phyloP scores from a whole-genome alignment of 2,797 vertebrate species.

The Labroides dimidiatus region DNA sequence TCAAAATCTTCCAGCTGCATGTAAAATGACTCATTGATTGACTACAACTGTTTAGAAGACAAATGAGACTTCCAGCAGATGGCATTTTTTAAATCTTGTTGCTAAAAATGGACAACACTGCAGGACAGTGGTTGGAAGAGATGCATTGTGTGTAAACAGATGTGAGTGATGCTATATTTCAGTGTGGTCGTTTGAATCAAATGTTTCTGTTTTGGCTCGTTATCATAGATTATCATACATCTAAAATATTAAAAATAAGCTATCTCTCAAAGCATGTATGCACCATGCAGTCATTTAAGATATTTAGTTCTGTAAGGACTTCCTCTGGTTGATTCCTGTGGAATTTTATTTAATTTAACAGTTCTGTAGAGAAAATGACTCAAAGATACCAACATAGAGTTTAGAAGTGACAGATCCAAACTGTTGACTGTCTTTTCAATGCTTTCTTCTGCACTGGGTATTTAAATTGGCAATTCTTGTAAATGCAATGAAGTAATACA shows the following conservation, averaged over 20 bases:
- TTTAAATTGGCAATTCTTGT: constrained; percentile 5
- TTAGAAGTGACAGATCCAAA: not conserved
- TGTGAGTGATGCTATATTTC: constrained; percentile 12
- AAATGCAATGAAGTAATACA: constrained; percentile 39
- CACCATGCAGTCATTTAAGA: constrained; percentile 23
- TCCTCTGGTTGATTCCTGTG: constrained; percentile 71
- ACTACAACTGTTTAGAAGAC: constrained; percentile 8
- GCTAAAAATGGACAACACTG: constrained; percentile 37
- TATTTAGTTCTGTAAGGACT: constrained; percentile 61
- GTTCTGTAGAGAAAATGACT: too few species aligned
- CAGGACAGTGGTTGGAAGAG: constrained; percentile 51
- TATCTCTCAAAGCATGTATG: constrained; percentile 28
- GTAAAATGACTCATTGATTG: constrained; percentile 3
- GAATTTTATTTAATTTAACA: constrained; percentile 57
- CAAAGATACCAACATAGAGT: not conserved
- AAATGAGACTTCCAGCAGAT: constrained; percentile 7
- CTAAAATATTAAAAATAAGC: constrained; percentile 6
- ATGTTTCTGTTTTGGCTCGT: not conserved
- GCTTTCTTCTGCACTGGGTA: constrained; percentile 7
- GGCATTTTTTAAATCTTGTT: not conserved
- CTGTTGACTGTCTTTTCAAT: constrained; percentile 1
- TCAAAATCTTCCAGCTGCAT: constrained; percentile 9
- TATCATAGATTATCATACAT: not conserved
- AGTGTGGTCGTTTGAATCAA: constrained; percentile 8
- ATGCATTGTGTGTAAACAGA: constrained; percentile 7